These are phyloP conservation scores for Chelonus formosanus DNA, from an alignment of 2,888 invertebrate species.

Conservation along the genomic window DNA sequence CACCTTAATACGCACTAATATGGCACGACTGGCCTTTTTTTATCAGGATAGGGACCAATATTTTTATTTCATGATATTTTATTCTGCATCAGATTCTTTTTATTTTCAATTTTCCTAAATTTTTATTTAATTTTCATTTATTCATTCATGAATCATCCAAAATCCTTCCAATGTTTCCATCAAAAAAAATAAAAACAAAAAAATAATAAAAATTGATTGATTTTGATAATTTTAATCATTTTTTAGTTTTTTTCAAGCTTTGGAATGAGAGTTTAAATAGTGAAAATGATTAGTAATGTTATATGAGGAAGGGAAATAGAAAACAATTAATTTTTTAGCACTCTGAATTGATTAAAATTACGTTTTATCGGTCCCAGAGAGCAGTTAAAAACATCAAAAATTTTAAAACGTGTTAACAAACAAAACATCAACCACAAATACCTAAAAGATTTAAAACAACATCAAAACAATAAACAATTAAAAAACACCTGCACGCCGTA, in stretches of 20 bases:
- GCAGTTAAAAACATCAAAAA: constrained; percentile 37
- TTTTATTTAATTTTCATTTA: no score
- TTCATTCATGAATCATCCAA: background rate
- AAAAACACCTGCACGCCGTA: constrained; percentile 51
- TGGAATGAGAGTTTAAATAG: constrained; percentile 5
- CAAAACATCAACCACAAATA: constrained; percentile 31
- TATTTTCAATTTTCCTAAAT: background rate
- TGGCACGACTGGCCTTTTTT: constrained; percentile 49
- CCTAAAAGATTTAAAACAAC: constrained; percentile 43
- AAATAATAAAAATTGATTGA: background rate
- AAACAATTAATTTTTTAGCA: background rate
- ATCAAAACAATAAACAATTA: constrained; percentile 45
- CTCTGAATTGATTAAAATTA: background rate
- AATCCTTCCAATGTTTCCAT: background rate
- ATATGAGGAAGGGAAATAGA: background rate
- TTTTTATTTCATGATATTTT: constrained; percentile 29
- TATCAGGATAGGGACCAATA: constrained; percentile 57
- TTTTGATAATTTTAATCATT: background rate
- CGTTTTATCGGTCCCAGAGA: constrained; percentile 50
- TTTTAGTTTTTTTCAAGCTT: background rate
- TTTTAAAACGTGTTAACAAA: constrained; percentile 37
- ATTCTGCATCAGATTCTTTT: constrained; percentile 25
- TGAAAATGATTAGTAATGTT: constrained; percentile 2
- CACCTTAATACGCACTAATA: constrained; percentile 35
- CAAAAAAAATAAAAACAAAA: no score